These are phyloP conservation scores for Oncorhynchus clarkii DNA, from an alignment of 2,113 vertebrate genomes.

Conservation along the genomic window DNA sequence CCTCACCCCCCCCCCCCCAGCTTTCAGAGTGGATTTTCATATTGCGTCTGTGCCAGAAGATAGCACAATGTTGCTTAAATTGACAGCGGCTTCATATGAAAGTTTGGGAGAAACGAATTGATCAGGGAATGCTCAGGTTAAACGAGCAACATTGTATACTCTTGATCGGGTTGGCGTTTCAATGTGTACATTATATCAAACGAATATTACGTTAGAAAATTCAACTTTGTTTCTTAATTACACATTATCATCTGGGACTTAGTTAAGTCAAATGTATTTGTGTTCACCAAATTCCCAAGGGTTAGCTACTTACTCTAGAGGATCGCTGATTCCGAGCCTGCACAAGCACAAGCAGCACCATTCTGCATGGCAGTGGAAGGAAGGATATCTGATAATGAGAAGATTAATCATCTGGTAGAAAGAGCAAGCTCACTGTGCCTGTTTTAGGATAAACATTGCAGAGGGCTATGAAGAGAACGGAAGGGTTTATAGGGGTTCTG, in stretches of 20 bases:
- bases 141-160: too few species aligned
- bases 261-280: conserved; percentile 27
- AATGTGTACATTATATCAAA: too few species aligned
- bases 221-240: background rate
- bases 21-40: conserved; percentile 1
- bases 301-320: background rate
- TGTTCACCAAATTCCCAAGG: conserved; percentile 19
- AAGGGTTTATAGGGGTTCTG: conserved; percentile 34
- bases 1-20: background rate
- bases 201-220: background rate
- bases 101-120: conserved; percentile 1
- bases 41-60: background rate
- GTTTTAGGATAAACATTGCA: conserved; percentile 47
- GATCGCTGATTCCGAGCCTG: background rate
- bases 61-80: conserved; percentile 1
- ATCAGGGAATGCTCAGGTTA: background rate
- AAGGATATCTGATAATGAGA: conserved; percentile 65
- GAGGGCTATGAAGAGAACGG: conserved; percentile 53
- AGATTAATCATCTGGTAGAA: conserved; percentile 65
- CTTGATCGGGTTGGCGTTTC: background rate
- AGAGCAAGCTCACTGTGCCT: conserved; percentile 38
- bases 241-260: background rate
- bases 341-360: conserved; percentile 6
- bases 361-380: conserved; percentile 35
- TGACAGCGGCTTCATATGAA: conserved; percentile 1